Evolutionary conservation across 2,113 vertebrate species (phyloP).

Genomic region (Crotalus viridis): DNA sequence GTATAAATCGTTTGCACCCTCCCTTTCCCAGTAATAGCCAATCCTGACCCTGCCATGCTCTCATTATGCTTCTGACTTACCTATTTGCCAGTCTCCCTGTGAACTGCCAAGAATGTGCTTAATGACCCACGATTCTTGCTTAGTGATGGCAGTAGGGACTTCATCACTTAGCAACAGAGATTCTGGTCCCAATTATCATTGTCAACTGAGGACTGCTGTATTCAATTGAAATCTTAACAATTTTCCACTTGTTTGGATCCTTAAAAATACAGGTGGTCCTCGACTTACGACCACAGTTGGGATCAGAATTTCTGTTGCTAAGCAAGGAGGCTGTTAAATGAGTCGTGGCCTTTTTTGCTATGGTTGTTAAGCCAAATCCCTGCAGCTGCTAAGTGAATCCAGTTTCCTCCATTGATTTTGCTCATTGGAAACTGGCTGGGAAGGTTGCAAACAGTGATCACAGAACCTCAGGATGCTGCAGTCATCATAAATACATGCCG

Average conservation of each 20-base stretch:
- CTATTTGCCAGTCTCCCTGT: not conserved
- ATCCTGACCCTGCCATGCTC: not conserved
- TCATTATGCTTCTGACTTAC: not conserved
- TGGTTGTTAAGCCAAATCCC: not conserved
- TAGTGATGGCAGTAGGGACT: not conserved
- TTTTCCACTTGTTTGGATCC: constrained; percentile 11
- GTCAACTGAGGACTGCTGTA: not conserved
- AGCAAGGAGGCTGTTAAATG: no score
- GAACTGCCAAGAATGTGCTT: not conserved
- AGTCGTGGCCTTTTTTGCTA: not conserved
- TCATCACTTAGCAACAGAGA: not conserved
- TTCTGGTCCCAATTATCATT: not conserved
- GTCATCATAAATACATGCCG: not conserved
- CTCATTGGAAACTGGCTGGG: not conserved
- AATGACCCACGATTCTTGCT: not conserved
- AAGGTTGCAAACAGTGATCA: not conserved
- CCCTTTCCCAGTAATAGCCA: not conserved
- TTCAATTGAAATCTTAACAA: not conserved
- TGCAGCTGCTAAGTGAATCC: not conserved
- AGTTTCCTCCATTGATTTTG: not conserved
- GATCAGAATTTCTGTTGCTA: no score
- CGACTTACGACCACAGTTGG: not conserved
- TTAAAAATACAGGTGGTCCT: not conserved
- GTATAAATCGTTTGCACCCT: not conserved
- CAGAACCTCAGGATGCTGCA: not conserved